Evolutionary conservation across 2,113 vertebrate genomes (phyloP).

Genomic region (Chionis minor): DNA sequence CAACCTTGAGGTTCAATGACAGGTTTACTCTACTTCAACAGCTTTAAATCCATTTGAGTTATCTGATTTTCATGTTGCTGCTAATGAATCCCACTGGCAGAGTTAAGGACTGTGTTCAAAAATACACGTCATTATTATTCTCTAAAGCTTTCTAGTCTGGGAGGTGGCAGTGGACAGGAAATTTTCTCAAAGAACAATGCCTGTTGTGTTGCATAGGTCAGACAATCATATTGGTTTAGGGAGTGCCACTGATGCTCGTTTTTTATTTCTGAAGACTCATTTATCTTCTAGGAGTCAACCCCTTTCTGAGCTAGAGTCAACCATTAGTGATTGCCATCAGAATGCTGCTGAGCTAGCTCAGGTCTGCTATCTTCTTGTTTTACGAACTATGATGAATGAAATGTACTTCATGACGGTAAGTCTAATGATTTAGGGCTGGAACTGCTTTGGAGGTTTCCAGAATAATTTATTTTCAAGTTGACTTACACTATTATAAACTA

Average conservation of each 20-base stretch:
- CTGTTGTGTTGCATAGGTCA: not conserved
- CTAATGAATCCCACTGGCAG: not conserved
- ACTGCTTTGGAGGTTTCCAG: not conserved
- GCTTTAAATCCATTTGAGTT: not conserved
- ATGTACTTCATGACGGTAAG: not conserved
- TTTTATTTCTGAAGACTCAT: not conserved
- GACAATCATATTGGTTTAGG: not conserved
- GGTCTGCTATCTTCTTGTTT: not conserved
- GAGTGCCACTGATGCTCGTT: not conserved
- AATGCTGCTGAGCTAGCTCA: constrained; percentile 5
- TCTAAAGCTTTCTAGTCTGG: not conserved
- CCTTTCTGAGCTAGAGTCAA: not conserved
- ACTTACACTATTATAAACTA: not conserved
- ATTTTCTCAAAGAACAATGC: not conserved
- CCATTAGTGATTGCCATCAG: constrained; percentile 2
- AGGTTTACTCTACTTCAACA: not conserved
- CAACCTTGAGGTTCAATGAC: not conserved
- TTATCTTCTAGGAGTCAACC: constrained; percentile 1
- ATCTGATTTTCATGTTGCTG: not conserved
- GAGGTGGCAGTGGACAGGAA: not conserved
- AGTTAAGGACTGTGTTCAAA: not conserved
- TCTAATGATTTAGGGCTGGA: not conserved
- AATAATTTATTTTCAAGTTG: not conserved
- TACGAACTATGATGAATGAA: not conserved
- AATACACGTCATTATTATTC: not conserved